These are phyloP conservation scores for Limnodromus scolopaceus DNA, from an alignment of 2,797 vertebrate genomes.

Conservation along the genomic window DNA sequence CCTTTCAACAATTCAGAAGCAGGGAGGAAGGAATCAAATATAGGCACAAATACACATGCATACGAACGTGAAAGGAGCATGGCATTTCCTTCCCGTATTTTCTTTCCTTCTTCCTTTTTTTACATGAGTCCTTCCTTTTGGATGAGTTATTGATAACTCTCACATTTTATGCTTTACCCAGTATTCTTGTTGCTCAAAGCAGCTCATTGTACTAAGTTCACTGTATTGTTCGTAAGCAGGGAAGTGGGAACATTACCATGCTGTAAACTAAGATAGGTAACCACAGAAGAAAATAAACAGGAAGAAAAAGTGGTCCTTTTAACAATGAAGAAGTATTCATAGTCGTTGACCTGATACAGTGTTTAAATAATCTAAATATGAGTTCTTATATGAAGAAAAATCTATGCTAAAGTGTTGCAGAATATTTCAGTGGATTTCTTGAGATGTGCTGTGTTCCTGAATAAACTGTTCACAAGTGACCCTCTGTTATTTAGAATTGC, in stretches of 20 bases:
- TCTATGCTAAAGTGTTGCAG: background rate
- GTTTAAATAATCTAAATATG: background rate
- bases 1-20: background rate
- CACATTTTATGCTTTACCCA: background rate
- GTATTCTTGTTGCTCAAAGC: background rate
- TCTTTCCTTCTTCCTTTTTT: background rate
- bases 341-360: background rate
- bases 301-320: background rate
- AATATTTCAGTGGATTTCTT: background rate
- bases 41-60: rapidly evolving
- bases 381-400: background rate
- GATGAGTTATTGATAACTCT: background rate
- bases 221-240: background rate
- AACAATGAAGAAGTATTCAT: background rate
- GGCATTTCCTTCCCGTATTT: background rate
- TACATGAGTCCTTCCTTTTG: background rate
- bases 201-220: background rate
- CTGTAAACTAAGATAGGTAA: background rate
- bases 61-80: background rate
- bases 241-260: background rate
- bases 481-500: background rate
- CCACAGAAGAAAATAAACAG: background rate
- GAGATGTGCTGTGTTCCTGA: background rate
- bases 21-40: background rate
- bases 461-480: background rate